phyloP scores from a whole-genome alignment of 2,888 invertebrate genomes.

The Cephus rjabovi region DNA sequence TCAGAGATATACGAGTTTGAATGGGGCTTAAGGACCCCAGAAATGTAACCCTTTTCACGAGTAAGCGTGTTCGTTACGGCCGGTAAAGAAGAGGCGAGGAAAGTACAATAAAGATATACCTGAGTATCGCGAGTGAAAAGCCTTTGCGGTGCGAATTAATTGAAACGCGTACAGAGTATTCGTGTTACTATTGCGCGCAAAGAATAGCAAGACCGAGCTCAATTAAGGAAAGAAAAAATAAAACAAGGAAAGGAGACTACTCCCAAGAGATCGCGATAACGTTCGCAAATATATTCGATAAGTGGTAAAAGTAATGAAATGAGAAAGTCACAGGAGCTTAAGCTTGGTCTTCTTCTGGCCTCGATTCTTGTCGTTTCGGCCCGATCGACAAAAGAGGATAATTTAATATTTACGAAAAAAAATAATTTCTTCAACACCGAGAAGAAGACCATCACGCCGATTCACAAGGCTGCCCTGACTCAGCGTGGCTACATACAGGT shows the following conservation, averaged over 20 bases:
- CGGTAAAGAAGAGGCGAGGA: not conserved
- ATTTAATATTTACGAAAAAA: slow-evolving; percentile 3
- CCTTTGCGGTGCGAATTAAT: not conserved
- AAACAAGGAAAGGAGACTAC: not conserved
- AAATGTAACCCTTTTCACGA: not conserved
- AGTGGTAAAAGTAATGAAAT: slow-evolving; percentile 1
- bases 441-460: slow-evolving; percentile 44
- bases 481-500: slow-evolving; percentile 80
- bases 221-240: not conserved
- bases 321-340: slow-evolving; percentile 18
- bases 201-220: not conserved
- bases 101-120: not conserved
- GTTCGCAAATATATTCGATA: not conserved
- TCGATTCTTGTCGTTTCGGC: slow-evolving; percentile 23
- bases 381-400: not conserved
- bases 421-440: slow-evolving; percentile 9
- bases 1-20: not conserved
- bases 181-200: not conserved
- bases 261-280: not conserved
- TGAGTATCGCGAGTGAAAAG: not conserved
- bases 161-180: not conserved
- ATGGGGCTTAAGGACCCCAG: not conserved
- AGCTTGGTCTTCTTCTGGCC: slow-evolving; percentile 24
- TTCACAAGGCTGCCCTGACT: slow-evolving; percentile 74
- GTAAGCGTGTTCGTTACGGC: not conserved